Evolutionary conservation across 2,888 invertebrate species (phyloP), one percentile per base, ranked within the genome.

Genomic region (Magallana nippona): DNA sequence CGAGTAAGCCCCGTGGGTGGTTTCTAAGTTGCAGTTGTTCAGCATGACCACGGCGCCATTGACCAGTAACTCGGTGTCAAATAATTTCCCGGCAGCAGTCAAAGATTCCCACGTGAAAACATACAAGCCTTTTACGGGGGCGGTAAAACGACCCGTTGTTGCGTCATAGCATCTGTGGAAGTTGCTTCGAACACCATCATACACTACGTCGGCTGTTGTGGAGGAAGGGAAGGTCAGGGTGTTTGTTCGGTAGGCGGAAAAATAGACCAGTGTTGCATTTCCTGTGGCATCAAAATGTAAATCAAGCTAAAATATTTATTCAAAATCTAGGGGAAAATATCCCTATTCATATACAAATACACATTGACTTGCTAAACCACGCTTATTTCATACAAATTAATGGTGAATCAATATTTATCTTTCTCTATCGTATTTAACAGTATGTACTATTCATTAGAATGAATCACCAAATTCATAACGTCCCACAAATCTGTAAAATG

Each of bases 181-280:
- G 57, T 79, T 79, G 17, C 57, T 79, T 5, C 56, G 22, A 11
- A 79, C 57, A 22, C 22, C 27, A 15, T 79, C 79, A 17, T 57
- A 79, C 3, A 79, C 57, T 11, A 79, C 79, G 10, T 57, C 27
- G 1, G 22, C 57, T 27, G 22, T 2, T 11, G 71, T 15, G 2
- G 71, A 1, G 2, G 71, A 3, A 2, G 71, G 5, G 13, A 27
- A 71, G 10, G 32, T 27, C 27, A 71, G 3, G 22, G 0, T 0
- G 11, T 10, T 71, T 15, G 22, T 71, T 32, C 71, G 22, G 8
- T 71, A 71, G 11, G 71, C 71, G 13, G 71, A 71, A 8, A 71
- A 71, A 27, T 71, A 71, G 2, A 27, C 63, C 15, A 32, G 71
- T 0, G 60, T n/a, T n/a, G 15, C 3, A 8, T 22, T 27, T 27